A percentile compares a stretch with the other conserved stretches of the same genome.
These are phyloP conservation scores for Serinus canaria DNA, from an alignment of 2,113 vertebrate genomes.

Conservation along the genomic window DNA sequence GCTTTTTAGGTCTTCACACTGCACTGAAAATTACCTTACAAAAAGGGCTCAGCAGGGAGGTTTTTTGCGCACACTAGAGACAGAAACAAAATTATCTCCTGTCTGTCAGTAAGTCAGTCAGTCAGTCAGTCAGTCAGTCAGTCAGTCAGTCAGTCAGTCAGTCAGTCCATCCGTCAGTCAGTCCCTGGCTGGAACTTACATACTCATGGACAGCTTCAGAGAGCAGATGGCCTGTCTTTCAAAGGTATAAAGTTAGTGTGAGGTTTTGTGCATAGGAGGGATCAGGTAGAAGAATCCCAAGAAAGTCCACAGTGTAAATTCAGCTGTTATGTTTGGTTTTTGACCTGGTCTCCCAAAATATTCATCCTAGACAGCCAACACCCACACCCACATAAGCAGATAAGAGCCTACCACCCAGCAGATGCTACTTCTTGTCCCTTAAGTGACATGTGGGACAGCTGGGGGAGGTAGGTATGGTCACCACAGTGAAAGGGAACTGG, in stretches of 20 bases:
- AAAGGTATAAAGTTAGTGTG: background rate
- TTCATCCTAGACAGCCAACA: background rate
- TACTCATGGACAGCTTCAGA: background rate
- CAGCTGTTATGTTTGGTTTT: background rate
- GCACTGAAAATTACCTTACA: background rate
- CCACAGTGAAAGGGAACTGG: background rate
- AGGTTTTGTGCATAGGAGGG: background rate
- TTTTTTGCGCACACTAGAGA: background rate
- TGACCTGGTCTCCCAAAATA: background rate
- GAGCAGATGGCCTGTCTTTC: background rate
- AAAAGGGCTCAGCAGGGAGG: background rate
- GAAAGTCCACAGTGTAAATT: background rate
- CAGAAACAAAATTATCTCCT: background rate
- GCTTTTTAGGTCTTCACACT: background rate
- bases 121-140: background rate
- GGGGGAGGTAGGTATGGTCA: background rate
- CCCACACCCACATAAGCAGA: background rate
- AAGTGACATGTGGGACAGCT: background rate
- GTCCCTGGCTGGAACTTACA: background rate
- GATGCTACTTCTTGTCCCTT: background rate
- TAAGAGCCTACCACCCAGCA: background rate
- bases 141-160: background rate
- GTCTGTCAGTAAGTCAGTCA: background rate
- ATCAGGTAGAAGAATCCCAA: background rate
- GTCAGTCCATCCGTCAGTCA: background rate